Evolutionary conservation across 2,888 invertebrate species (phyloP), one percentile per base, ranked within the genome.

Genomic region (Leptinotarsa rubiginosa): DNA sequence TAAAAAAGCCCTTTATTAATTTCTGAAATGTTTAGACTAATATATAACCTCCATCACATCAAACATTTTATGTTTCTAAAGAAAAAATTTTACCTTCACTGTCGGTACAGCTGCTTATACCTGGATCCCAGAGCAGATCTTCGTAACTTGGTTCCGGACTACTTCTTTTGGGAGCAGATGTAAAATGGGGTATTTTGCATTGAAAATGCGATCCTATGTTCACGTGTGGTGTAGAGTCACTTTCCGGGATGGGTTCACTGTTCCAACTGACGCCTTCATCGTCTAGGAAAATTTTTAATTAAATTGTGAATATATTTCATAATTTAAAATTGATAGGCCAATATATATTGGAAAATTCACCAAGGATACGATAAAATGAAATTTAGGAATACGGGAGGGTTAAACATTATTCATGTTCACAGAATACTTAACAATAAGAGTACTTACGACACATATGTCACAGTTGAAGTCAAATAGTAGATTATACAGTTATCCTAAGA

Each of bases 131-230:
- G 54, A 97, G 90, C 62, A 96, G 89, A 85, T 95, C 94, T 84
- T 95, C 94, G 70, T 88, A 86, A 16, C 84, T 84, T 3, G 91
- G 90, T 76, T 91, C 91, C 65, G 90, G 89, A 84, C 88, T 91
- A 79, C 88, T 87, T 78, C 89, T 90, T 85, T 88, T 90, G 81
- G 81, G 85, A 81, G 67, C 85, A 80, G 79, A 87, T 76, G 75
- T 82, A 84, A 79, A 89, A 49, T 88, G 87, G 13, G 96, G 96
- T 84, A 97, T 91, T 70, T 92, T 91, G 0, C 96, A 96, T 88
- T 98, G 98, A 88, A 94, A 96, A 77, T 95, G 93, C 4, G 92
- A 89, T 1, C 97, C 97, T 74, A 97, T 91, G 86, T 97, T 98
- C 73, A 97, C 95, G 87, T 94, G 93, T 0, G 96, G 95, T 69